Evolutionary conservation across 2,113 vertebrate species (phyloP).

Genomic region (Chionis minor): DNA sequence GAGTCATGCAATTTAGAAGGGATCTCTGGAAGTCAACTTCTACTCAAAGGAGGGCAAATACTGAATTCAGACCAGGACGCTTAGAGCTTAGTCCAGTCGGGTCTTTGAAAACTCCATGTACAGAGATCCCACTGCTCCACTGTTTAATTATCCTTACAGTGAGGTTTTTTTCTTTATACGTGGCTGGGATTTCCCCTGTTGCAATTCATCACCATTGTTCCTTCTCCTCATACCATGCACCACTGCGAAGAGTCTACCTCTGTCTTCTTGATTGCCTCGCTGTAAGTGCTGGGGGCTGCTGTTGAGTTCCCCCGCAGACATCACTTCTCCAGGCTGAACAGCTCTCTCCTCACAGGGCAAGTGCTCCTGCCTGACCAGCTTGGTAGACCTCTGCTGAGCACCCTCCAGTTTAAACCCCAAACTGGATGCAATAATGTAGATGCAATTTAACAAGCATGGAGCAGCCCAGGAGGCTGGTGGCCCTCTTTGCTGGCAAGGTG

Average conservation of each 20-base stretch:
- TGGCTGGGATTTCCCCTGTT: neutral
- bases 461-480: neutral
- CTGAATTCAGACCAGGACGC: neutral
- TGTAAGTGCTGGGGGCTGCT: neutral
- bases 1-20: neutral
- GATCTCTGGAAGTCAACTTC: neutral
- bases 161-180: neutral
- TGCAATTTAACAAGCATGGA: rapidly evolving
- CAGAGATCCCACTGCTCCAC: neutral
- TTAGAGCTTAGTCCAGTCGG: neutral
- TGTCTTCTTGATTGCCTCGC: neutral
- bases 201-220: neutral
- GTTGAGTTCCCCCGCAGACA: neutral
- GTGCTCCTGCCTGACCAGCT: neutral
- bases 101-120: neutral
- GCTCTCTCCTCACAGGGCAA: neutral
- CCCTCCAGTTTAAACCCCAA: neutral
- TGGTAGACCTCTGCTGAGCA: neutral
- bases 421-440: neutral
- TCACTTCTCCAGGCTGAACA: neutral
- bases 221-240: neutral
- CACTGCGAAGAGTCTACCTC: neutral
- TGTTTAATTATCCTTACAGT: neutral
- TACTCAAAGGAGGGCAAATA: neutral
- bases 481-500: neutral